phyloP scores from a whole-genome alignment of 2,113 vertebrate genomes.

The Takifugu bimaculatus region DNA sequence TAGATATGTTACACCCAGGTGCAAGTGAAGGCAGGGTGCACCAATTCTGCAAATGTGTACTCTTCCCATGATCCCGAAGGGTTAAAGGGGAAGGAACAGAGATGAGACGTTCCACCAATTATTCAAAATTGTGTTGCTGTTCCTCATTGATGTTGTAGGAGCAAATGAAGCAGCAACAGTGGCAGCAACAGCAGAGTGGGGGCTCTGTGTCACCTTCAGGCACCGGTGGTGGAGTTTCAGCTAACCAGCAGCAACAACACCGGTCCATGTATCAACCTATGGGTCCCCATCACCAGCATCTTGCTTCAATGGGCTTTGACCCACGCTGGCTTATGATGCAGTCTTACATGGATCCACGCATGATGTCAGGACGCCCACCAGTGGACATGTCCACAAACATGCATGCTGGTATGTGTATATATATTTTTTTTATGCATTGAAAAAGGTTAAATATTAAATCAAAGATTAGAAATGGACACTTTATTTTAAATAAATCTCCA shows the following conservation, averaged over 20 bases:
- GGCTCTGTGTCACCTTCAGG: constrained; percentile 84
- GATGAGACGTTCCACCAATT: no score
- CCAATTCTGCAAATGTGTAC: no score
- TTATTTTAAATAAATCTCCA: constrained; percentile 36
- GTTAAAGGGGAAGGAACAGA: no score
- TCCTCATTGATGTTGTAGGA: constrained; percentile 73
- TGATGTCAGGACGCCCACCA: constrained; percentile 90
- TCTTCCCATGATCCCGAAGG: no score
- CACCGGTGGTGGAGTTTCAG: constrained; percentile 63
- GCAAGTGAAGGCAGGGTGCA: no score
- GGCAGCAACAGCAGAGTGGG: constrained; percentile 83
- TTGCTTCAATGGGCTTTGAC: constrained; percentile 97
- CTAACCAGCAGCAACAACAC: constrained; percentile 84
- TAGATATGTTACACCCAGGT: no score
- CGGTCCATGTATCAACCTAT: constrained; percentile 92
- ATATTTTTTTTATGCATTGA: background rate
- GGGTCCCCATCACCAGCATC: constrained; percentile 90
- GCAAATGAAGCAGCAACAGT: constrained; percentile 94
- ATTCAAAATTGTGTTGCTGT: background rate
- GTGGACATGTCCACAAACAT: constrained; percentile 90
- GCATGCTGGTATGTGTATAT: constrained; percentile 72
- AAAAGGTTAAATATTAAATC: background rate
- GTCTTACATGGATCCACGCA: constrained; percentile 95
- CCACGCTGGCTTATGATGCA: constrained; percentile 99
- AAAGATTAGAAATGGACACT: background rate